Evolutionary conservation across 2,888 invertebrate species (phyloP), one percentile per base, ranked within the genome.

Genomic region (Archips xylosteana): DNA sequence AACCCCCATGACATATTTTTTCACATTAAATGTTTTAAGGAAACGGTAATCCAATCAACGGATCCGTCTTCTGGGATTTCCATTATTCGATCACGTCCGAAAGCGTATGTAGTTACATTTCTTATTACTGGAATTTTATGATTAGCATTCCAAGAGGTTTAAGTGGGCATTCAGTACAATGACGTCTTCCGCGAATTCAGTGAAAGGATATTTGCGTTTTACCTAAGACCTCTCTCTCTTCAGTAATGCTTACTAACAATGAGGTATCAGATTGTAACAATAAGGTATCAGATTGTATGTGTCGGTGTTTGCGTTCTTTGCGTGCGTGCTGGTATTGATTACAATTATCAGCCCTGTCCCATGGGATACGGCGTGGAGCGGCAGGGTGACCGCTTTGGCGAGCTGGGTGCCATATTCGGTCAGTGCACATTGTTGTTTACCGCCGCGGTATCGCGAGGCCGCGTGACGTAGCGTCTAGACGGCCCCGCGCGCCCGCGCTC

Each of bases 361-460:
- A 60, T 69, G 78, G 78, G 76, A 77, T 79, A 75, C 77, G 81
- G 76, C 62, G 75, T 69, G 75, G 80, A 80, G 81, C 82, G 80
- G 83, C 84, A 81, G 83, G 86, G 87, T 87, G 89, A 85, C 89
- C 85, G 87, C 84, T 85, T 78, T 76, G 78, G 84, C 85, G 87
- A 85, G 85, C 84, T 87, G 89, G 89, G 89, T 92, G 91, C 94
- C 92, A 91, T 94, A 92, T 93, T 92, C 93, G 94, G 94, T 92
- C 94, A 94, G 91, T 92, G 92, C 92, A 94, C 93, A 93, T 88
- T 89, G 92, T 93, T 94, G 94, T 94, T 94, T 94, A 93, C 92
- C 92, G 92, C 92, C 94, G 94, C 94, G 91, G 90, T 95, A 95
- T 94, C 95, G 92, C 95, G 95, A 91, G 95, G 95, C 95, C 95